These are phyloP conservation scores for Lithosia quadra DNA, from an alignment of 2,888 invertebrate genomes.

Conservation along the genomic window DNA sequence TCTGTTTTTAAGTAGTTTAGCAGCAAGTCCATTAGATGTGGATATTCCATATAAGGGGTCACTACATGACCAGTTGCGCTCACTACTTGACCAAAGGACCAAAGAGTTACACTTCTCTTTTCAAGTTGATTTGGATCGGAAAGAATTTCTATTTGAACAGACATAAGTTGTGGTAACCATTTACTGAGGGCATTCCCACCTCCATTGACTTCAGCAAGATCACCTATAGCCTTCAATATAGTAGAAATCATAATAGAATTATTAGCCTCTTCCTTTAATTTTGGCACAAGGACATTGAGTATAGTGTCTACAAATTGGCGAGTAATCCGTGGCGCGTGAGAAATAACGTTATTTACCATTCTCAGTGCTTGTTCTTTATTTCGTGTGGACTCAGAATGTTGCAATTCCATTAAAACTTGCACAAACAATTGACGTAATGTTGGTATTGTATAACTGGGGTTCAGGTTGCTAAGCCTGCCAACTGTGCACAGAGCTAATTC, in stretches of 20 bases:
- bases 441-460: conserved; percentile 99
- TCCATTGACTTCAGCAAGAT: conserved; percentile 96
- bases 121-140: conserved; percentile 97
- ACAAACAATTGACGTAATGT: conserved; percentile 96
- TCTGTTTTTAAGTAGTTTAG: conserved; percentile 98
- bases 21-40: conserved; percentile 95
- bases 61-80: conserved; percentile 98
- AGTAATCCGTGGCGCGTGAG: conserved; percentile 97
- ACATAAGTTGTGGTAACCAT: conserved; percentile 95
- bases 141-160: conserved; percentile 96
- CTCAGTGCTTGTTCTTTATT: conserved; percentile 98
- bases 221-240: conserved; percentile 97
- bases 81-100: conserved; percentile 98
- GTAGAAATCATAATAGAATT: conserved; percentile 97
- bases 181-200: conserved; percentile 95
- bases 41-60: conserved; percentile 97
- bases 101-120: conserved; percentile 97
- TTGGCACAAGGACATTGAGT: conserved; percentile 95
- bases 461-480: conserved; percentile 96
- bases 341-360: conserved; percentile 97
- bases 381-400: conserved; percentile 97
- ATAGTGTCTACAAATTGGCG: conserved; percentile 98
- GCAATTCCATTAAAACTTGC: conserved; percentile 96
- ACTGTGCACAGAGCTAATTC: conserved; percentile 97
- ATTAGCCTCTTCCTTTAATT: conserved; percentile 94